Evolutionary conservation across 2,888 invertebrate genomes (phyloP).

Genomic region (Lagria hirta): DNA sequence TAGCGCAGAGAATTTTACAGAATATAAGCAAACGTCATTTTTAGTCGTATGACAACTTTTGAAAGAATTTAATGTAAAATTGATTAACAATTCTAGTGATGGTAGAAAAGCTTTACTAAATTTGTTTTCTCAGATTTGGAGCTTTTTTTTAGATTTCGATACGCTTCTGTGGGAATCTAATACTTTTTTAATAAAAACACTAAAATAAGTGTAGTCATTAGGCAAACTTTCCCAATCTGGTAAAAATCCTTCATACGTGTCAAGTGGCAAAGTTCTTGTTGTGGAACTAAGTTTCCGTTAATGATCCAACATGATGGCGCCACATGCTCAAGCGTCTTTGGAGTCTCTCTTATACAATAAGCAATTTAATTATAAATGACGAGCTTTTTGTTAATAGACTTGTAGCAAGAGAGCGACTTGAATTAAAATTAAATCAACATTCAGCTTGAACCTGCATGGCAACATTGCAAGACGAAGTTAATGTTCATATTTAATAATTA

Average conservation of each 20-base stretch:
- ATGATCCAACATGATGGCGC: slow-evolving; percentile 18
- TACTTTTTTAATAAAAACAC: too few relatives aligned
- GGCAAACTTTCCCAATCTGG: slow-evolving; percentile 46
- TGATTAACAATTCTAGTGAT: too few relatives aligned
- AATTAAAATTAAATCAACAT: slow-evolving; percentile 22
- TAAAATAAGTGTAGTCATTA: slow-evolving; percentile 27
- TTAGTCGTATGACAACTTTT: too few relatives aligned
- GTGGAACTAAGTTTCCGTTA: slow-evolving; percentile 6
- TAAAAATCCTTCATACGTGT: slow-evolving; percentile 37
- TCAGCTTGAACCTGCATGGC: slow-evolving; percentile 15
- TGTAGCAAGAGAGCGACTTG: slow-evolving; percentile 3
- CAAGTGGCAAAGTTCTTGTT: slow-evolving; percentile 31
- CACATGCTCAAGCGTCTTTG: slow-evolving; percentile 21
- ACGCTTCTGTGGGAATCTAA: too few relatives aligned
- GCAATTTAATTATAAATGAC: slow-evolving; percentile 1
- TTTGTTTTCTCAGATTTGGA: too few relatives aligned
- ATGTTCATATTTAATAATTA: slow-evolving; percentile 24
- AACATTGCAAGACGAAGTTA: slow-evolving; percentile 11
- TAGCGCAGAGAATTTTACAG: too few relatives aligned
- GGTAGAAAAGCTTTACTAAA: too few relatives aligned
- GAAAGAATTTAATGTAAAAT: too few relatives aligned
- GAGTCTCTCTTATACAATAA: slow-evolving; percentile 11
- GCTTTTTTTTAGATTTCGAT: too few relatives aligned
- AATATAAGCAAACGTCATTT: too few relatives aligned
- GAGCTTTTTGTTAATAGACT: slow-evolving; percentile 8